Conservation (phyloP, 2,888 invertebrate species). For the Baronia brevicornis region DNA sequence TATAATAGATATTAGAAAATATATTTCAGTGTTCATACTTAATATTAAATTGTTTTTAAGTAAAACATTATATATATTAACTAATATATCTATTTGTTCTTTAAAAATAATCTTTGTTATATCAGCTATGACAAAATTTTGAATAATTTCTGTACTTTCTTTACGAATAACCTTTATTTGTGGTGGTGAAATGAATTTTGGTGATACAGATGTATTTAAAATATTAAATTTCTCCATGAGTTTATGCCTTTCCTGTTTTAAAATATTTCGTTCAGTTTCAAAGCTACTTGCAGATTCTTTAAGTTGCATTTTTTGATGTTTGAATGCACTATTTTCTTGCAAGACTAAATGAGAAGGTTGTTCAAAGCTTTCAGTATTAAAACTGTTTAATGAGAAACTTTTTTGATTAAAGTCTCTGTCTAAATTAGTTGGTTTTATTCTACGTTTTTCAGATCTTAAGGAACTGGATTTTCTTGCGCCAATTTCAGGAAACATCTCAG, state of each 20-base stretch:
- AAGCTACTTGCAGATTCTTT: conserved; percentile 47
- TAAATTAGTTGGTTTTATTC: conserved; percentile 74
- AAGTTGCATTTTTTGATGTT: conserved; percentile 42
- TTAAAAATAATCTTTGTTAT: conserved; percentile 59
- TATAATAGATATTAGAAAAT: conserved; percentile 80
- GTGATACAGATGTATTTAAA: conserved; percentile 41
- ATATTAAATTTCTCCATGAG: conserved; percentile 67
- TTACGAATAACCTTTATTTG: conserved; percentile 50
- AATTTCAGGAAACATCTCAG: conserved; percentile 61
- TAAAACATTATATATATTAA: conserved; percentile 74
- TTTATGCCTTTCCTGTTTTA: conserved; percentile 62
- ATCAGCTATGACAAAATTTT: conserved; percentile 51
- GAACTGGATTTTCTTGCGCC: conserved; percentile 55
- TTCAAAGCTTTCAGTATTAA: conserved; percentile 49
- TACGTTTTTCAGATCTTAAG: conserved; percentile 42
- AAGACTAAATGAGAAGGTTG: conserved; percentile 41
- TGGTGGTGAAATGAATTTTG: conserved; percentile 35
- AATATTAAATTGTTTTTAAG: conserved; percentile 77
- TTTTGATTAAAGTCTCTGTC: conserved; percentile 43
- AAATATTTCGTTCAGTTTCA: conserved; percentile 54
- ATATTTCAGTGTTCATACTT: conserved; percentile 80
- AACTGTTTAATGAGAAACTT: conserved; percentile 51
- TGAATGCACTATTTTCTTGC: conserved; percentile 57
- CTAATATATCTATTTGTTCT: conserved; percentile 71
- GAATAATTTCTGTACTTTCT: conserved; percentile 34